phyloP scores from a whole-genome alignment of 1,140 invertebrate genomes.

The Pomacea maculata region DNA sequence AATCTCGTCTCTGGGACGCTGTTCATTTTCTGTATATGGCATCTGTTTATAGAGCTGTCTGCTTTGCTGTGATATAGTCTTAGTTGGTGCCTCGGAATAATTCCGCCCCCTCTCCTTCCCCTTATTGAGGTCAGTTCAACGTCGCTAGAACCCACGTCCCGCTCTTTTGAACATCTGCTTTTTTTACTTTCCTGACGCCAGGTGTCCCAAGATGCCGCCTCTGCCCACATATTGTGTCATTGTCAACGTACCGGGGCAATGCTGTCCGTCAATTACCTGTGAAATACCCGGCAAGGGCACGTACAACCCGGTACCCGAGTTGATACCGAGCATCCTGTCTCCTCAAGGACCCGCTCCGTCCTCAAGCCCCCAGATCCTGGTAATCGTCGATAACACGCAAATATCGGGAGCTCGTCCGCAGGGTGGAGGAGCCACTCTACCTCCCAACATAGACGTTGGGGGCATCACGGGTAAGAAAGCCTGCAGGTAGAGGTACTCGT shows the following conservation, averaged over 20 bases:
- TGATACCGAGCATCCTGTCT: constrained; percentile 42
- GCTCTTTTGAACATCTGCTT: no score
- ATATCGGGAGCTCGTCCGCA: neutral
- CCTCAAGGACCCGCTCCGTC: constrained; percentile 30
- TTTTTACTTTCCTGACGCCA: constrained; percentile 13
- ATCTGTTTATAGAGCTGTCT: no score
- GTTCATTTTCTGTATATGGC: no score
- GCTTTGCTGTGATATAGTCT: no score
- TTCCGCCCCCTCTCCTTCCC: no score
- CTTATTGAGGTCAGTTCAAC: no score
- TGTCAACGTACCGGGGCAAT: constrained; percentile 47
- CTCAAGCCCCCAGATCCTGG: constrained; percentile 17
- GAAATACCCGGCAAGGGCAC: constrained; percentile 47
- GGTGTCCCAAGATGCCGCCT: constrained; percentile 49
- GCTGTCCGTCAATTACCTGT: constrained; percentile 45
- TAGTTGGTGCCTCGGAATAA: no score
- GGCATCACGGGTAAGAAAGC: neutral
- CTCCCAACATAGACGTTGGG: neutral
- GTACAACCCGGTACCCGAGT: constrained; percentile 49
- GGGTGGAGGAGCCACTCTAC: neutral
- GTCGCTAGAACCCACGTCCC: no score
- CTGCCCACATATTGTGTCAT: constrained; percentile 44
- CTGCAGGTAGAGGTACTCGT: no score
- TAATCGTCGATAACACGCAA: neutral
- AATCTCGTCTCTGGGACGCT: no score